These are phyloP conservation scores for Trachelus stipa DNA, from an alignment of 2,888 invertebrate genomes.

Conservation along the genomic window DNA sequence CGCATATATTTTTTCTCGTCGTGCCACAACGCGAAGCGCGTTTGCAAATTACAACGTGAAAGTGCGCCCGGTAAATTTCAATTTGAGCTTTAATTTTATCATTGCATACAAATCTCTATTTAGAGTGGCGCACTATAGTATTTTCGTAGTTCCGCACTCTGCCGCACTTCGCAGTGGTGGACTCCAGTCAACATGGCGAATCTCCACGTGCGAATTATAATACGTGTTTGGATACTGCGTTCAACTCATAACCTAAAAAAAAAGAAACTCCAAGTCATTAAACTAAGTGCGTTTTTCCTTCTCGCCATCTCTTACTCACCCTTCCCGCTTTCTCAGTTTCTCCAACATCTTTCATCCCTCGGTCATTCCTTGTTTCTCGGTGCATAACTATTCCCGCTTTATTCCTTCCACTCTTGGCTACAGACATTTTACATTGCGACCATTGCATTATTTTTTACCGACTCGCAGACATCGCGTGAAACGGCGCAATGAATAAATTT, in stretches of 20 bases:
- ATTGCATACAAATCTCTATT: constrained; percentile 42
- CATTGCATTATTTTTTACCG: not conserved
- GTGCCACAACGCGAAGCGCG: not conserved
- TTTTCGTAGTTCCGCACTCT: not conserved
- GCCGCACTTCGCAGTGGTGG: not conserved
- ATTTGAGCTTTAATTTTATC: constrained; percentile 38
- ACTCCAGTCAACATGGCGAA: not conserved
- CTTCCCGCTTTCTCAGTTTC: not conserved
- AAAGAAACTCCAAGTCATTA: not conserved
- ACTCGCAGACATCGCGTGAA: not conserved
- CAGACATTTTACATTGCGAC: not conserved
- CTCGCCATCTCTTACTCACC: not conserved
- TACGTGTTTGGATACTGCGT: constrained; percentile 1
- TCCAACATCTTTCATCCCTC: not conserved
- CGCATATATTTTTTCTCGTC: not conserved
- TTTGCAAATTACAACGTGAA: constrained; percentile 7
- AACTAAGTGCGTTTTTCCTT: constrained; percentile 7
- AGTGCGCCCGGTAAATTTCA: constrained; percentile 35
- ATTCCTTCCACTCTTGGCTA: not conserved
- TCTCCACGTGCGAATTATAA: not conserved
- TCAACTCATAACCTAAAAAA: constrained; percentile 1
- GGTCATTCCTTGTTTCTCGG: not conserved
- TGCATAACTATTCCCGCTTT: not conserved
- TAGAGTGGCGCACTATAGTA: constrained; percentile 1
- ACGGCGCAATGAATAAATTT: not conserved